Conservation (phyloP, 2,888 invertebrate genomes). For the Chrysodeixis includens region DNA sequence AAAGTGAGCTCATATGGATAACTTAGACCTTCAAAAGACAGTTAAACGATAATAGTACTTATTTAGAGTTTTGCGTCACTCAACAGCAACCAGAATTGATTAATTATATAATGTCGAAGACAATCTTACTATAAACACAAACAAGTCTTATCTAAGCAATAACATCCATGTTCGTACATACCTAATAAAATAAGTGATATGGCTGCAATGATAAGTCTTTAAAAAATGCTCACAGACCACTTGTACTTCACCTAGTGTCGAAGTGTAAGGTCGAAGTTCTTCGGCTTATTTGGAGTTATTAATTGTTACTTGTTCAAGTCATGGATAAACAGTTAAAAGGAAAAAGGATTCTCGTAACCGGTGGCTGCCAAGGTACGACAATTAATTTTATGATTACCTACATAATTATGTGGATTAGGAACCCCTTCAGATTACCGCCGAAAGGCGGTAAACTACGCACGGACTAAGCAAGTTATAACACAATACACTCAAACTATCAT, state of each 20-base stretch:
- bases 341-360: slow-evolving; percentile 95
- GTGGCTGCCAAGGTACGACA: slow-evolving; percentile 94
- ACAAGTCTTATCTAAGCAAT: slow-evolving; percentile 43
- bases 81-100: background rate
- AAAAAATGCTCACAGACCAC: background rate
- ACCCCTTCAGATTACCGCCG: no score
- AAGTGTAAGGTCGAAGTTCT: background rate
- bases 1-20: no score
- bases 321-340: slow-evolving; percentile 90
- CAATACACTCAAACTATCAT: no score
- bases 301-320: no score
- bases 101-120: background rate
- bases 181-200: background rate
- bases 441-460: no score
- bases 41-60: background rate
- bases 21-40: background rate
- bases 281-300: background rate
- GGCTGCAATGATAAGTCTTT: background rate
- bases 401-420: no score
- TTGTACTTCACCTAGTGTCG: background rate
- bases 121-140: slow-evolving; percentile 26
- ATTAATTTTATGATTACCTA: background rate
- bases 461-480: no score
- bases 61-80: background rate
- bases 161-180: slow-evolving; percentile 20